Percentiles rank a stretch among this genome's conserved stretches.
These are phyloP conservation scores for Mungos mungo DNA, from an alignment of 2,113 vertebrate species.

Conservation along the genomic window DNA sequence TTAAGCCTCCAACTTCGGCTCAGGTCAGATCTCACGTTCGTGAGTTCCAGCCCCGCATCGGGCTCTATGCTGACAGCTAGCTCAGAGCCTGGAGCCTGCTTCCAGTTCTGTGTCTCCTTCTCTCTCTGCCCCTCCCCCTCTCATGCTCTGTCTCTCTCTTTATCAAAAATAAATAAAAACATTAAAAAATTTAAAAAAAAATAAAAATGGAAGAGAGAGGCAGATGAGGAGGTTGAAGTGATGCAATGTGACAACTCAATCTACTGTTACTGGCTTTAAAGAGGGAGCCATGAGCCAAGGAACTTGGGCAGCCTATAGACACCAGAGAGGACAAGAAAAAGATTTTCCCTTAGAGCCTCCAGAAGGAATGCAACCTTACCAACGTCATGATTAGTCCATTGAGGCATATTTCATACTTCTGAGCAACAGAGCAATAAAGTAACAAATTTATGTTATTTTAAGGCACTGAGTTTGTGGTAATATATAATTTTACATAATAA, in stretches of 20 bases:
- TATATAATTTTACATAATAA: neutral
- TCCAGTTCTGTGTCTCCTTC: too few species aligned
- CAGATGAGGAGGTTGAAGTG: neutral
- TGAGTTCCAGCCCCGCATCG: too few species aligned
- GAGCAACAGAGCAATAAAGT: neutral
- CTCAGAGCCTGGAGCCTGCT: too few species aligned
- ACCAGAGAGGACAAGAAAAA: neutral
- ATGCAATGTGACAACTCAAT: neutral
- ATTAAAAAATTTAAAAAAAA: too few species aligned
- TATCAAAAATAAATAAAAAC: too few species aligned
- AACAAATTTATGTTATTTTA: neutral
- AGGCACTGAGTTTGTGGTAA: neutral
- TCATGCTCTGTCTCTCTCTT: too few species aligned
- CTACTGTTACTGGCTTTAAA: neutral
- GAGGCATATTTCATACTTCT: neutral
- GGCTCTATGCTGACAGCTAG: too few species aligned
- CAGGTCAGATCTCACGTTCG: too few species aligned
- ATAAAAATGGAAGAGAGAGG: neutral
- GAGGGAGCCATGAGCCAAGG: fast-evolving
- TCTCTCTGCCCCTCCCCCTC: too few species aligned
- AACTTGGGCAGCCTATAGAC: neutral
- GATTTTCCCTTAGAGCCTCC: fast-evolving
- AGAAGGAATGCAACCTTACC: neutral
- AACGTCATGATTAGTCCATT: neutral
- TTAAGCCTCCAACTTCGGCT: too few species aligned